These are phyloP conservation scores for Amphimallon solstitiale DNA, from an alignment of 2,888 invertebrate genomes.

Conservation along the genomic window DNA sequence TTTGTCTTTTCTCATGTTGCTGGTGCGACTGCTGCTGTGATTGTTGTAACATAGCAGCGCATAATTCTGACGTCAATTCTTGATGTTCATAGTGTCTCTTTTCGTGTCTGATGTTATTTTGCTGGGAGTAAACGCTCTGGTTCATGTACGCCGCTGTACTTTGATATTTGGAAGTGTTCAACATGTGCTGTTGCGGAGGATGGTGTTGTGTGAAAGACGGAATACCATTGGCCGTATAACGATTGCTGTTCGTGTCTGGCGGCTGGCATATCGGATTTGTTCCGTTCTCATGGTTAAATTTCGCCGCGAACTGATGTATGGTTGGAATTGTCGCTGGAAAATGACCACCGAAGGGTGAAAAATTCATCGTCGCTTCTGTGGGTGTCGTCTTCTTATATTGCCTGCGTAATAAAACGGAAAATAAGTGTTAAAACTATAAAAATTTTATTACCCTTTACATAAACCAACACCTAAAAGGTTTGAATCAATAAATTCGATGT, in stretches of 20 bases:
- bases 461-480: background rate
- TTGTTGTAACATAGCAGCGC: constrained; percentile 58
- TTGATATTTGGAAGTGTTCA: constrained; percentile 55
- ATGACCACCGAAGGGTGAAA: constrained; percentile 85
- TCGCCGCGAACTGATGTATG: constrained; percentile 85
- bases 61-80: constrained; percentile 58
- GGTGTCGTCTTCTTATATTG: constrained; percentile 23
- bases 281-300: constrained; percentile 67
- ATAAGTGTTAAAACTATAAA: constrained; percentile 9
- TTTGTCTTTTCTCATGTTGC: constrained; percentile 48
- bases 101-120: constrained; percentile 55
- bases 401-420: constrained; percentile 8
- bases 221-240: constrained; percentile 63
- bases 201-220: constrained; percentile 64
- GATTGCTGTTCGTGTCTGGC: constrained; percentile 50
- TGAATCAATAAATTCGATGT: constrained; percentile 14
- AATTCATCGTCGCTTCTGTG: constrained; percentile 73
- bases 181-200: constrained; percentile 55
- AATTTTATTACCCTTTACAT: background rate
- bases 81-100: constrained; percentile 59
- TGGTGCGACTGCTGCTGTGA: constrained; percentile 51
- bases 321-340: constrained; percentile 81
- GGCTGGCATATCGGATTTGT: constrained; percentile 42
- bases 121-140: constrained; percentile 56
- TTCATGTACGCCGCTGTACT: constrained; percentile 53